Evolutionary conservation across 1,140 invertebrate genomes (phyloP), one percentile per base, ranked within the genome.

Genomic region (Drosophila bifasciata): DNA sequence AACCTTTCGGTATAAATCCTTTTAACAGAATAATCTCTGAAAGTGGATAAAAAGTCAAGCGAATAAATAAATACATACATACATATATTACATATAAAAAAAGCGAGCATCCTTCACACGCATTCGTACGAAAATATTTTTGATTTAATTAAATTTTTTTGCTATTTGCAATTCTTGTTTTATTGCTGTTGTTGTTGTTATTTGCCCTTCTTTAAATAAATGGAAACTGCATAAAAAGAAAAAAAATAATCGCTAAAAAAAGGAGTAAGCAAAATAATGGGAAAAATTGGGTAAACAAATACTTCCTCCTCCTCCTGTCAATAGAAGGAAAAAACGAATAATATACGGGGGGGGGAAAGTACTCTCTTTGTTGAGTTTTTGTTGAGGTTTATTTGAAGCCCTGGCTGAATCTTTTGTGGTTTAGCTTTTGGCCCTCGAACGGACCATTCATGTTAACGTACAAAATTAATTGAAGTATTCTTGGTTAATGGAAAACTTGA

Each of bases 61-160:
- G 1, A 23, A 21, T 21, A 21, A 3, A 21, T 21, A 21, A 43
- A 15, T 48, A 19, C 23, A 43, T 39, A 46, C 32, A 45, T 49
- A 62, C 61, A 72, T 48, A 70, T 44, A 43, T 74, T 13, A n/a
- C n/a, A n/a, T n/a, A n/a, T 44, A 74, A 74, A 67, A 75, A 75
- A 75, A 75, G 61, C 70, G 50, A 74, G 49, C 59, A 28, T 40
- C 46, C 60, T 43, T 23, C 16, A 21, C 41, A 61, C 17, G 23
- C 13, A 36, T 4, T 3, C 11, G 32, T 41, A 45, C 63, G n/a
- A n/a, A 64, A 32, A 53, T 49, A 70, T 60, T 81, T 76, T 70
- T 72, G 81, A 85, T 85, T 86, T 85, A 86, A 85, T 85, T 85
- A 85, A 69, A 86, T 66, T 84, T 79, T 46, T 60, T 52, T 25